Percentiles rank a stretch among this genome's conserved stretches.
Evolutionary conservation across 2,113 vertebrate genomes (phyloP).

Genomic region (Ornithorhynchus anatinus): DNA sequence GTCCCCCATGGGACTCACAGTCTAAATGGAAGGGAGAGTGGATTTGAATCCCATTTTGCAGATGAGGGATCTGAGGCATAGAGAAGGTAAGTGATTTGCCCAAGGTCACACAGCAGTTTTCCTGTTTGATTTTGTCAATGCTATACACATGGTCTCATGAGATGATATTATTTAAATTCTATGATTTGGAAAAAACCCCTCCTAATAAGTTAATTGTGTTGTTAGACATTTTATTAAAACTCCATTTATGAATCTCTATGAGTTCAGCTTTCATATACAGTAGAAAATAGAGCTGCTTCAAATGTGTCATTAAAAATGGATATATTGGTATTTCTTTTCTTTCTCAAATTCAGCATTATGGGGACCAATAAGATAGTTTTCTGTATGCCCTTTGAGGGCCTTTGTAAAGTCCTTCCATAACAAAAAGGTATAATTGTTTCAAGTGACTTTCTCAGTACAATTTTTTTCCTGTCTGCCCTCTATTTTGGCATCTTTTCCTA

Average conservation of each 20-base stretch:
- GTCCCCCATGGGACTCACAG: no score
- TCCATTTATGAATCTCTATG: conserved; percentile 46
- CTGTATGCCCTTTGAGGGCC: conserved; percentile 3
- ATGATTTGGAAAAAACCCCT: conserved; percentile 24
- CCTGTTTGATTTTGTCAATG: conserved; percentile 24
- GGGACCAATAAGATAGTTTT: conserved; percentile 19
- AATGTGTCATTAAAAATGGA: conserved; percentile 24
- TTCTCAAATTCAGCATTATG: background rate
- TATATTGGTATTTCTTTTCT: conserved; percentile 45
- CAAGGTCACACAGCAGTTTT: no score
- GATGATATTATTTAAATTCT: conserved; percentile 40
- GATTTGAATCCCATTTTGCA: no score
- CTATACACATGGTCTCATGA: conserved; percentile 38
- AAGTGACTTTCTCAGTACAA: conserved; percentile 13
- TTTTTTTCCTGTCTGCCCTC: conserved; percentile 12
- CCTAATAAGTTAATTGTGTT: conserved; percentile 55
- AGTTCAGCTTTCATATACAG: conserved; percentile 55
- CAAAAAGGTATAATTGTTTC: conserved; percentile 51
- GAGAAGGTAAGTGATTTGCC: no score
- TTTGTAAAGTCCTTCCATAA: conserved; percentile 5
- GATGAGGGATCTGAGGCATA: no score
- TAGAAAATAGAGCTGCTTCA: conserved; percentile 50
- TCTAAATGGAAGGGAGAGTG: no score
- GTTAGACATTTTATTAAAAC: conserved; percentile 43
- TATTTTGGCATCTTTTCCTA: conserved; percentile 45